Conservation (phyloP, 2,113 vertebrate genomes). For the Hippocampus mohnikei region DNA sequence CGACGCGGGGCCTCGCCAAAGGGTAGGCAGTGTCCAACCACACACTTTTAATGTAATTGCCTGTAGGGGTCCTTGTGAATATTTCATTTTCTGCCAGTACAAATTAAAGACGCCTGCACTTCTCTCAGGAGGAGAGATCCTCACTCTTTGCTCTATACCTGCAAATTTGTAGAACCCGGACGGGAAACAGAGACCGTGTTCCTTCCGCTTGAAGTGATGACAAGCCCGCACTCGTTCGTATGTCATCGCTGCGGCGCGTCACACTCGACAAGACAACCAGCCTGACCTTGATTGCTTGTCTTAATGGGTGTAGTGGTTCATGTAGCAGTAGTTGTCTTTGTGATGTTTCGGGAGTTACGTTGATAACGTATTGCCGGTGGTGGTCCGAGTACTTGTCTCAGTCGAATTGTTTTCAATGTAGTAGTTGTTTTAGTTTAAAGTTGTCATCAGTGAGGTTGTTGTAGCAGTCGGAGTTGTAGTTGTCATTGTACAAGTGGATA, state of each 20-base stretch:
- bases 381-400: neutral
- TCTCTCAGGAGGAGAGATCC: constrained; percentile 43
- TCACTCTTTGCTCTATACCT: constrained; percentile 45
- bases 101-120: constrained; percentile 78
- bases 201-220: constrained; percentile 32
- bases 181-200: constrained; percentile 16
- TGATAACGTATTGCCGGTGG: neutral
- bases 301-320: neutral
- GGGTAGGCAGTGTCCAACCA: constrained; percentile 87
- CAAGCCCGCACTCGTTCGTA: constrained; percentile 5
- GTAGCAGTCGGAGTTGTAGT: neutral
- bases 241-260: neutral
- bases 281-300: neutral
- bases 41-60: constrained; percentile 91
- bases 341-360: neutral
- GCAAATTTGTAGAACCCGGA: constrained; percentile 4
- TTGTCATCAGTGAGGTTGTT: neutral
- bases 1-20: constrained; percentile 66
- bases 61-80: constrained; percentile 87
- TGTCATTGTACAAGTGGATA: neutral
- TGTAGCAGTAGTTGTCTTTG: neutral
- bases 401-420: neutral
- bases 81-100: constrained; percentile 88
- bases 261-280: neutral
- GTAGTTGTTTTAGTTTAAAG: too few species aligned